Percentiles rank a stretch among this genome's conserved stretches.
Evolutionary conservation across 2,797 vertebrate genomes (phyloP).

Genomic region (Mus minutoides): DNA sequence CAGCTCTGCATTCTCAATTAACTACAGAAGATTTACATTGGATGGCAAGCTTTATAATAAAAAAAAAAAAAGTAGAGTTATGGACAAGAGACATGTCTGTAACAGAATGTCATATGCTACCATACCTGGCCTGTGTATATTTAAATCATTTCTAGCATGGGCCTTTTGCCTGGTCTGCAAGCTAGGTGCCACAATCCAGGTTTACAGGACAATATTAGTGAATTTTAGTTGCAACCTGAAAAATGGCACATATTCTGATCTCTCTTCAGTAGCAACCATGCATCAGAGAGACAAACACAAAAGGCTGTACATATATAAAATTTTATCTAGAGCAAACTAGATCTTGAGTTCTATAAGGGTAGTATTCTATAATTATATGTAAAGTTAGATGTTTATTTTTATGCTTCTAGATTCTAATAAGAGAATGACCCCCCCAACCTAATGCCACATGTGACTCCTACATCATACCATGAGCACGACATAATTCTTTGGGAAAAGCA

Average conservation of each 20-base stretch:
- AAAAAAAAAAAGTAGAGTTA: not conserved
- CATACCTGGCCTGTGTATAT: not conserved
- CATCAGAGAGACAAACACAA: not conserved
- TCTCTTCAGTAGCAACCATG: not conserved
- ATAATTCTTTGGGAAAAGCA: not conserved
- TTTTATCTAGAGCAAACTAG: not conserved
- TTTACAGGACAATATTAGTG: not conserved
- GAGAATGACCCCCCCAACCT: not conserved
- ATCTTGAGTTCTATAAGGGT: not conserved
- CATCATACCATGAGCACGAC: not conserved
- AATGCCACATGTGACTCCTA: not conserved
- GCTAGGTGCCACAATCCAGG: not conserved
- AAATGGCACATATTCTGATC: not conserved
- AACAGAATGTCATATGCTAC: not conserved
- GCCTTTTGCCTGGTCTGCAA: not conserved
- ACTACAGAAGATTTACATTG: not conserved
- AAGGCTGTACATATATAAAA: not conserved
- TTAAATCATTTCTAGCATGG: not conserved
- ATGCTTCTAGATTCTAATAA: conserved; percentile 2
- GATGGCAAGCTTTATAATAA: not conserved
- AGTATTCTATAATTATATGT: not conserved
- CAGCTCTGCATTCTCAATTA: not conserved
- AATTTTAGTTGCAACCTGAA: not conserved
- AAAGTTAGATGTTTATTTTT: not conserved
- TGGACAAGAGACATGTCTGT: not conserved